A percentile compares a stretch with the other conserved stretches of the same genome.
These are phyloP conservation scores for Ditula angustiorana DNA, from an alignment of 2,888 invertebrate genomes.

Conservation along the genomic window DNA sequence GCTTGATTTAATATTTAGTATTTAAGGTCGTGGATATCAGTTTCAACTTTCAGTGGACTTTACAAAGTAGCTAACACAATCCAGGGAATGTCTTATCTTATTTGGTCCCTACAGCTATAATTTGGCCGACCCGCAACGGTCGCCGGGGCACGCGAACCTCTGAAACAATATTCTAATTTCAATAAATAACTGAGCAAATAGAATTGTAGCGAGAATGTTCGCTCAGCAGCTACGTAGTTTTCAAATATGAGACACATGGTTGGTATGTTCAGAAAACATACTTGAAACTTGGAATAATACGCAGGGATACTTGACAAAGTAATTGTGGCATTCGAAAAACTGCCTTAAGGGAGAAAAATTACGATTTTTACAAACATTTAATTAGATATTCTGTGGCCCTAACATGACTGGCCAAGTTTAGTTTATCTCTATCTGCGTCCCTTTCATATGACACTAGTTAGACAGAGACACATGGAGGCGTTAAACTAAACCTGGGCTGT, in stretches of 20 bases:
- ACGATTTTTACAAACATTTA: too few relatives aligned
- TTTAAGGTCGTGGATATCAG: not conserved
- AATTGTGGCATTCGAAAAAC: too few relatives aligned
- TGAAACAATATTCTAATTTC: constrained; percentile 41
- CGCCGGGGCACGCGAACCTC: constrained; percentile 14
- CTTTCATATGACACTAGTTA: too few relatives aligned
- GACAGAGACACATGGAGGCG: too few relatives aligned
- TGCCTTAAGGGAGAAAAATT: too few relatives aligned
- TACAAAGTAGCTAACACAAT: not conserved
- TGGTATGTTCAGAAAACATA: constrained; percentile 7
- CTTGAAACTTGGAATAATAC: not conserved
- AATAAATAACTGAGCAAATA: constrained; percentile 43
- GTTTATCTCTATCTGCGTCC: too few relatives aligned
- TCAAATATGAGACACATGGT: constrained; percentile 43
- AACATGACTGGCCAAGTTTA: too few relatives aligned
- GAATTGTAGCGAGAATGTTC: constrained; percentile 46
- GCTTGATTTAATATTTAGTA: not conserved
- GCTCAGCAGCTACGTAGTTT: constrained; percentile 42
- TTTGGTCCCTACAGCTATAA: constrained; percentile 18
- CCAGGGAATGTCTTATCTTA: not conserved
- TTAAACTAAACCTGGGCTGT: too few relatives aligned
- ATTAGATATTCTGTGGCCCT: too few relatives aligned
- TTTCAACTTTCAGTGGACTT: not conserved
- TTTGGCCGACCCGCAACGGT: constrained; percentile 20
- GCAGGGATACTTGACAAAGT: too few relatives aligned